phyloP scores from a whole-genome alignment of 2,113 vertebrate species.

The Capricornis sumatraensis region DNA sequence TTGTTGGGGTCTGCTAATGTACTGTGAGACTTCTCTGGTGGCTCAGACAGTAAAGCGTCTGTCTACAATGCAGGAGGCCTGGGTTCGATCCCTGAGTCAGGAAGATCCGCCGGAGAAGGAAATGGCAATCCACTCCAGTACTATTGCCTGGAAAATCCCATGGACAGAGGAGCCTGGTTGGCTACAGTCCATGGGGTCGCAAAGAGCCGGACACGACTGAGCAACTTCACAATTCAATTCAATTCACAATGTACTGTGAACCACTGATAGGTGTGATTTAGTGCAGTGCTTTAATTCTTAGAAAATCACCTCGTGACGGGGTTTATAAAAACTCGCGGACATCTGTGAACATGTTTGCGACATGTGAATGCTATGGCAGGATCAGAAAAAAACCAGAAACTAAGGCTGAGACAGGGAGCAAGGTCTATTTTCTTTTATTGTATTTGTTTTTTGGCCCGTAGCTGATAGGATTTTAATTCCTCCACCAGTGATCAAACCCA shows the following conservation, averaged over 20 bases:
- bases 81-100: too few species aligned
- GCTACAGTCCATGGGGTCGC: too few species aligned
- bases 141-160: too few species aligned
- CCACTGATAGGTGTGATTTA: accelerated
- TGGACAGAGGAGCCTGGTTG: too few species aligned
- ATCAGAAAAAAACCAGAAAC: not conserved
- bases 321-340: not conserved
- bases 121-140: too few species aligned
- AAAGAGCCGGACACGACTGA: too few species aligned
- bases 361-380: accelerated
- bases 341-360: not conserved
- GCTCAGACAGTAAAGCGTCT: too few species aligned
- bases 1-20: accelerated
- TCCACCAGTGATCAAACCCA: not conserved
- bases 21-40: too few species aligned
- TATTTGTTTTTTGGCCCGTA: not conserved
- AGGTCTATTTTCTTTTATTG: not conserved
- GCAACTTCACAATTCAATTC: too few species aligned
- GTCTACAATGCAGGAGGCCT: too few species aligned
- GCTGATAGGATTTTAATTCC: not conserved
- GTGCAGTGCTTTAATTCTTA: not conserved
- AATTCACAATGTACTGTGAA: not conserved
- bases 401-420: not conserved
- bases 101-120: too few species aligned
- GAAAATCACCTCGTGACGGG: not conserved